A percentile compares a stretch with the other conserved stretches of the same genome.
These are phyloP conservation scores for Acomys russatus DNA, from an alignment of 2,797 vertebrate species.

Conservation along the genomic window DNA sequence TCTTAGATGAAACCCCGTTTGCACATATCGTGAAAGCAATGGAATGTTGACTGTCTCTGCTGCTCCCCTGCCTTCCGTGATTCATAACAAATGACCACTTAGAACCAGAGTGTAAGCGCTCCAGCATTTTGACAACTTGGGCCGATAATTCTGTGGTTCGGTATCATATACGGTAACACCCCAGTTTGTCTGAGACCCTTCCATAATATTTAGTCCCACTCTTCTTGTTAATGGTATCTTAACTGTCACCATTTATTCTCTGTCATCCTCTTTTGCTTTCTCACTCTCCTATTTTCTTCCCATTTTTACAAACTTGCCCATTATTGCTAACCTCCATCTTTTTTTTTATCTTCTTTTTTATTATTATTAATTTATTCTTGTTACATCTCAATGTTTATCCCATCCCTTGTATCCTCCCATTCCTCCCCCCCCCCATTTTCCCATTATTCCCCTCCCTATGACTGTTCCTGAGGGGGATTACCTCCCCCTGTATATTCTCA, in stretches of 20 bases:
- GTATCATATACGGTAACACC: neutral
- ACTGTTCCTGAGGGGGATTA: no score
- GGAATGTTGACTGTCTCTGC: neutral
- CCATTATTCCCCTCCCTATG: no score
- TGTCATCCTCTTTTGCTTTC: neutral
- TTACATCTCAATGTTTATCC: no score
- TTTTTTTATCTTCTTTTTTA: no score
- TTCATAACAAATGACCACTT: neutral
- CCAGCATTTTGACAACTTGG: neutral
- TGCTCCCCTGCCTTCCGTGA: neutral
- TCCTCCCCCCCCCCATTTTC: no score
- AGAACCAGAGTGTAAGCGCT: neutral
- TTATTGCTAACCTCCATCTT: neutral
- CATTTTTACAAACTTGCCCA: neutral
- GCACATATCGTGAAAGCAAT: neutral
- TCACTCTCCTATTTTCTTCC: neutral
- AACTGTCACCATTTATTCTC: neutral
- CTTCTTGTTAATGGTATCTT: neutral
- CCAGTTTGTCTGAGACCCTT: neutral
- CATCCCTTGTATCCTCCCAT: no score
- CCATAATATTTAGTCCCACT: neutral
- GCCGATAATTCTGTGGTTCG: neutral
- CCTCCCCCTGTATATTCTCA: no score
- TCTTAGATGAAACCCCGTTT: neutral
- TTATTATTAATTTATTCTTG: no score